Conservation (phyloP, 2,113 vertebrate genomes). For the Madoqua kirkii region DNA sequence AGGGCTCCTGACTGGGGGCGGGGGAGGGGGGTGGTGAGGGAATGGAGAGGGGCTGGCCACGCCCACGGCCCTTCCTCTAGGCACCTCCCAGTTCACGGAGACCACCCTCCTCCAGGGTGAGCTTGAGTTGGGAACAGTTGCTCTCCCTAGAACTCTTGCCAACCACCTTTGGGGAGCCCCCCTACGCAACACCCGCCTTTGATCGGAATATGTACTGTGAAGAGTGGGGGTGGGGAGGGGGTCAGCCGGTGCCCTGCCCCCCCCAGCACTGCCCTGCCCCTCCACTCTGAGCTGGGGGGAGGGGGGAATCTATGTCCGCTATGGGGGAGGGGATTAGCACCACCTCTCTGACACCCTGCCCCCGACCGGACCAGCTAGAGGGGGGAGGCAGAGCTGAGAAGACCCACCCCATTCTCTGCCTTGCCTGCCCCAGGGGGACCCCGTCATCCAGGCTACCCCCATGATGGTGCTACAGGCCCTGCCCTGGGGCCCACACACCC, state of each 20-base stretch:
- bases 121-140: not conserved
- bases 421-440: conserved; percentile 3
- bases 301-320: not conserved
- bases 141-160: not conserved
- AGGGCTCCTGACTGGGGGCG: not conserved
- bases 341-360: not conserved
- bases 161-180: not conserved
- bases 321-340: not conserved
- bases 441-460: conserved; percentile 27
- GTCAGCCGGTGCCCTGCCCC: not conserved
- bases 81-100: not conserved
- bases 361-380: not conserved
- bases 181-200: not conserved
- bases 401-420: not conserved
- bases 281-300: conserved; percentile 28
- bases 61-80: not conserved
- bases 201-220: conserved; percentile 71
- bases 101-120: not conserved
- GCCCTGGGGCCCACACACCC: conserved; percentile 37
- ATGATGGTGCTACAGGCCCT: conserved; percentile 56
- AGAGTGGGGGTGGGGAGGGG: conserved; percentile 49
- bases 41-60: not conserved
- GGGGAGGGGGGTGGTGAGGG: not conserved
- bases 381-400: not conserved
- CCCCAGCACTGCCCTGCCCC: conserved; percentile 35